Percentiles rank a stretch among this genome's conserved stretches.
Conservation (phyloP, 2,113 vertebrate genomes). For the Cryptotis parvus region DNA sequence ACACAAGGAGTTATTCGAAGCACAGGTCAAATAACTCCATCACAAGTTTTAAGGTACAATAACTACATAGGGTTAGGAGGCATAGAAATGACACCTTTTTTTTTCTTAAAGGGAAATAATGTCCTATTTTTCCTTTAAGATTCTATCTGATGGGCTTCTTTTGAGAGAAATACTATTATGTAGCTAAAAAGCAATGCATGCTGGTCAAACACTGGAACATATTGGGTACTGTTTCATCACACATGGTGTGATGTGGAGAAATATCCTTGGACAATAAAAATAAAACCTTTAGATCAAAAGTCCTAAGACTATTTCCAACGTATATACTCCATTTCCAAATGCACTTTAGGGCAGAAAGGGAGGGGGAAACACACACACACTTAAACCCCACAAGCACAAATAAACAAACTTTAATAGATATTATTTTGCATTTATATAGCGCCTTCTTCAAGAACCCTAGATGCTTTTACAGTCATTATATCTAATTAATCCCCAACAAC, state of each 20-base stretch:
- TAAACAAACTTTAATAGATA: slow-evolving; percentile 84
- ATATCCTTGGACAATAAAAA: not conserved
- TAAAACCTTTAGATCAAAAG: not conserved
- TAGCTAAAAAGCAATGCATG: not conserved
- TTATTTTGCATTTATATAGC: slow-evolving; percentile 81
- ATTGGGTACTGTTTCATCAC: not conserved
- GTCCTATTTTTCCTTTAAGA: too few species aligned
- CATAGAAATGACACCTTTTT: too few species aligned
- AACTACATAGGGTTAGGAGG: too few species aligned
- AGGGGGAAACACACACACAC: slow-evolving; percentile 37
- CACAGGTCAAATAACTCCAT: too few species aligned
- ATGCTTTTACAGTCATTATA: slow-evolving; percentile 78
- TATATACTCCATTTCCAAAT: slow-evolving; percentile 33
- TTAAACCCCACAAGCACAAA: slow-evolving; percentile 76
- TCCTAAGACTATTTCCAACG: not conserved
- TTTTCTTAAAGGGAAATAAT: too few species aligned
- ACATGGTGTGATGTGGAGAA: not conserved
- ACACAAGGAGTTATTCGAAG: too few species aligned
- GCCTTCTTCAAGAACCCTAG: slow-evolving; percentile 81
- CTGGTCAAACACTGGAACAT: not conserved
- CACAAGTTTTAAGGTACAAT: too few species aligned
- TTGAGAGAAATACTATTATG: not conserved
- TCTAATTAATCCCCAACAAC: slow-evolving; percentile 84
- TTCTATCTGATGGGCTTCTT: not conserved
- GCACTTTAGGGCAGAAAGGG: not conserved